These are phyloP conservation scores for Macroteleia sp. DNA, from an alignment of 2,888 invertebrate species.

Conservation along the genomic window DNA sequence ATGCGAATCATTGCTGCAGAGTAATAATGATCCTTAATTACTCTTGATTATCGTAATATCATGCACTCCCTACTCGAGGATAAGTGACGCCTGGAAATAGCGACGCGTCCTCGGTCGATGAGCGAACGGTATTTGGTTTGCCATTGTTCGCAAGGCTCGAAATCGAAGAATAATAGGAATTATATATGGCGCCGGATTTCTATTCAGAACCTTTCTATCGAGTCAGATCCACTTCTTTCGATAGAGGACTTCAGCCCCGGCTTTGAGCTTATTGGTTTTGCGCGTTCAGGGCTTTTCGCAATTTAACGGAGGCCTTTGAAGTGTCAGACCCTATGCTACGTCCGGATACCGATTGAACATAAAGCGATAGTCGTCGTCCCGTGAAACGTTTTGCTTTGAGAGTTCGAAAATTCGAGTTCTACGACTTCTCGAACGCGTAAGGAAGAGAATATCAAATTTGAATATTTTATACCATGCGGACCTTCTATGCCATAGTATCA, in stretches of 20 bases:
- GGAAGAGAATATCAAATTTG: slow-evolving; percentile 60
- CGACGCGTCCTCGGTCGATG: slow-evolving; percentile 45
- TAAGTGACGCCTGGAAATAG: slow-evolving; percentile 36
- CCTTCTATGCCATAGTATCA: too few species aligned
- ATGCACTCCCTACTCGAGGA: neutral
- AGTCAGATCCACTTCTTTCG: slow-evolving; percentile 75
- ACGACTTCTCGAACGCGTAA: slow-evolving; percentile 62
- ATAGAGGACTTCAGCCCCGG: slow-evolving; percentile 67
- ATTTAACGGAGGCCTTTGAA: slow-evolving; percentile 71
- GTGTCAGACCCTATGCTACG: slow-evolving; percentile 68
- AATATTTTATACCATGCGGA: slow-evolving; percentile 59
- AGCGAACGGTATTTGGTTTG: slow-evolving; percentile 59
- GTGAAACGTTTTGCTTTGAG: slow-evolving; percentile 65
- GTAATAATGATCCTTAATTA: slow-evolving; percentile 31
- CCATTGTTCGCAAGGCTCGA: slow-evolving; percentile 76
- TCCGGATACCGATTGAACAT: slow-evolving; percentile 65
- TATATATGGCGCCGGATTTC: slow-evolving; percentile 80
- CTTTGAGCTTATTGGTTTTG: slow-evolving; percentile 72
- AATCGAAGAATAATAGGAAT: slow-evolving; percentile 80
- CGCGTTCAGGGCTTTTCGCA: slow-evolving; percentile 72
- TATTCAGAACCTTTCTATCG: slow-evolving; percentile 74
- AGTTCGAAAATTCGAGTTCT: slow-evolving; percentile 63
- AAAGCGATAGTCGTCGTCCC: slow-evolving; percentile 63
- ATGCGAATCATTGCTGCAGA: too few species aligned
- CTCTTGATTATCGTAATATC: slow-evolving; percentile 44